Percentiles rank a stretch among this genome's conserved stretches.
Evolutionary conservation across 2,113 vertebrate species (phyloP).

Genomic region (Mixornis gularis): DNA sequence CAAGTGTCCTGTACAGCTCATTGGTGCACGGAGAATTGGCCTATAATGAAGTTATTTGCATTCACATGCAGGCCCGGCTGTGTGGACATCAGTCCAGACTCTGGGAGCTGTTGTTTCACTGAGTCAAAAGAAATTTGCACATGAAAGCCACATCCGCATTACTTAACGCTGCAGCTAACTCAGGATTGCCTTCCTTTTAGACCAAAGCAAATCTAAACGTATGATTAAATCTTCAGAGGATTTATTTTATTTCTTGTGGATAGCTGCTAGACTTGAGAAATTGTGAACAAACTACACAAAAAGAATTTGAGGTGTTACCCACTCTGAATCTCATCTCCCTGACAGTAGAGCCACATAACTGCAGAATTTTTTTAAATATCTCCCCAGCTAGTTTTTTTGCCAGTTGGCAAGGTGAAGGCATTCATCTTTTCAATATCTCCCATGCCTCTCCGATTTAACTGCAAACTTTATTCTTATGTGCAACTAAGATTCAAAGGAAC

Average conservation of each 20-base stretch:
- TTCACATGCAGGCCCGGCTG: constrained; percentile 61
- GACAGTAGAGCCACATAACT: background rate
- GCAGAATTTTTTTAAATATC: background rate
- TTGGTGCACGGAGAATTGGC: constrained; percentile 45
- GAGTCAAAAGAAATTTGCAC: constrained; percentile 78
- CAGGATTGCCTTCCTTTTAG: constrained; percentile 51
- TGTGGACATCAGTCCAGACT: constrained; percentile 65
- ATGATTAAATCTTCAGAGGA: constrained; percentile 43
- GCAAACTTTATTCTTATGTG: constrained; percentile 44
- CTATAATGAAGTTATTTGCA: constrained; percentile 74
- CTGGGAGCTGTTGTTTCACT: constrained; percentile 70
- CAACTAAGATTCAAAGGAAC: constrained; percentile 26
- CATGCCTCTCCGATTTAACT: constrained; percentile 23
- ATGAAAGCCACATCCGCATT: constrained; percentile 71
- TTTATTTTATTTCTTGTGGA: constrained; percentile 15
- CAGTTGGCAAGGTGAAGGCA: background rate
- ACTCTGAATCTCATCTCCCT: background rate
- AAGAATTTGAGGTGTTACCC: background rate
- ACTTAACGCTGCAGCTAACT: constrained; percentile 60
- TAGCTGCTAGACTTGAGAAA: constrained; percentile 1
- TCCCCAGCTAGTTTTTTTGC: background rate
- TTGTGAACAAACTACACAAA: background rate
- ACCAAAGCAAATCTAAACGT: constrained; percentile 50
- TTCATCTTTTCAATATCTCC: background rate
- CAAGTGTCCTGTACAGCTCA: constrained; percentile 56